A percentile compares a stretch with the other conserved stretches of the same genome.
Conservation (phyloP, 2,113 vertebrate species). For the Oncorhynchus kisutch region DNA sequence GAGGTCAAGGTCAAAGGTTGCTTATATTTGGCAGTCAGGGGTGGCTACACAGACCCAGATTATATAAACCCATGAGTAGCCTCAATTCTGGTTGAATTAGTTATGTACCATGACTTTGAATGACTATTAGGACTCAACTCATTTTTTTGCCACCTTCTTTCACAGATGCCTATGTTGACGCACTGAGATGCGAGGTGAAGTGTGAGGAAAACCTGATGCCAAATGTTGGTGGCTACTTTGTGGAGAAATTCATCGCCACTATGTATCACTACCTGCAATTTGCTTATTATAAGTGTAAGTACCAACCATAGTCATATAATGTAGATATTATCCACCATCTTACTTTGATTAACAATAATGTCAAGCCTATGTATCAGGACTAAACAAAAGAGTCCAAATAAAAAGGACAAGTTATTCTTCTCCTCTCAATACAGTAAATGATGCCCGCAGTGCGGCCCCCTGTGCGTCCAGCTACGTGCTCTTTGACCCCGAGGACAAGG, state of each 20-base stretch:
- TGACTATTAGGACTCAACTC: too few species aligned
- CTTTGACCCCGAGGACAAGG: slow-evolving; percentile 78
- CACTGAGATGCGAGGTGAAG: slow-evolving; percentile 80
- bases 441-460: slow-evolving; percentile 76
- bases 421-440: slow-evolving; percentile 72
- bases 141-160: neutral
- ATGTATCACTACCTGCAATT: slow-evolving; percentile 91
- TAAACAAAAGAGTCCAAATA: neutral
- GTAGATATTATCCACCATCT: neutral
- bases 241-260: slow-evolving; percentile 86
- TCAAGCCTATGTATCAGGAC: neutral
- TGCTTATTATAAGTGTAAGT: slow-evolving; percentile 88
- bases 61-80: too few species aligned
- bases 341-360: neutral
- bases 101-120: too few species aligned
- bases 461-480: slow-evolving; percentile 86
- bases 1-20: too few species aligned
- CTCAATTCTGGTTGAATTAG: too few species aligned
- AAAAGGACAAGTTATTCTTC: neutral
- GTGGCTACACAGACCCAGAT: too few species aligned
- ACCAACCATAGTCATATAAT: neutral
- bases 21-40: too few species aligned
- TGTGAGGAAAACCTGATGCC: slow-evolving; percentile 82
- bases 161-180: slow-evolving; percentile 77
- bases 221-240: slow-evolving; percentile 84